phyloP scores from a whole-genome alignment of 2,888 invertebrate genomes.

The Ephialtes manifestator region DNA sequence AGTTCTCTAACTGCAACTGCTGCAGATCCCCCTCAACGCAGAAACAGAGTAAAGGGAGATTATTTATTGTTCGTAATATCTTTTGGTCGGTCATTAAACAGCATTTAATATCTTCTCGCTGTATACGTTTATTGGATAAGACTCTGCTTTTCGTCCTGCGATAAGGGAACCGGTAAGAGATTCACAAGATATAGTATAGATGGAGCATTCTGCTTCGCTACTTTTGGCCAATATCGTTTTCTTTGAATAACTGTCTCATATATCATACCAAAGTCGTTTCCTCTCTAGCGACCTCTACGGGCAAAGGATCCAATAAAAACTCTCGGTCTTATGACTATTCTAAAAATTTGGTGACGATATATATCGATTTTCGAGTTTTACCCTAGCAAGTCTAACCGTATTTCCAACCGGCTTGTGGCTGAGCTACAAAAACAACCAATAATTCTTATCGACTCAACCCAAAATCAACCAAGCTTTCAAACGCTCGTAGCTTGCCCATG shows the following conservation, averaged over 20 bases:
- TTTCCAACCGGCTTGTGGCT: no score
- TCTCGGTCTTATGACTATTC: constrained; percentile 23
- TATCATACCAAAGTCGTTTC: constrained; percentile 49
- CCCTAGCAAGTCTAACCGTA: no score
- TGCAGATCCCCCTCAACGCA: neutral
- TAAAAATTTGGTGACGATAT: no score
- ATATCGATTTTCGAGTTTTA: no score
- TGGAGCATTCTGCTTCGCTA: constrained; percentile 26
- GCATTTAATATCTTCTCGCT: constrained; percentile 42
- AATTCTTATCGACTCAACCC: no score
- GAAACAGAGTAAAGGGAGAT: constrained; percentile 16
- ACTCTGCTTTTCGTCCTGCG: neutral
- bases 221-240: constrained; percentile 44
- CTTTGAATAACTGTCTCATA: constrained; percentile 44
- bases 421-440: no score
- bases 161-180: constrained; percentile 7
- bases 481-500: no score
- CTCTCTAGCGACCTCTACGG: constrained; percentile 12
- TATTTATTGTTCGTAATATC: constrained; percentile 47
- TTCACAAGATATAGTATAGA: neutral
- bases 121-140: constrained; percentile 37
- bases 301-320: constrained; percentile 53
- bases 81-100: constrained; percentile 25
- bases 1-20: constrained; percentile 26
- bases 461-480: no score